Evolutionary conservation across 2,113 vertebrate species (phyloP).

Genomic region (Melanocharis versteri): DNA sequence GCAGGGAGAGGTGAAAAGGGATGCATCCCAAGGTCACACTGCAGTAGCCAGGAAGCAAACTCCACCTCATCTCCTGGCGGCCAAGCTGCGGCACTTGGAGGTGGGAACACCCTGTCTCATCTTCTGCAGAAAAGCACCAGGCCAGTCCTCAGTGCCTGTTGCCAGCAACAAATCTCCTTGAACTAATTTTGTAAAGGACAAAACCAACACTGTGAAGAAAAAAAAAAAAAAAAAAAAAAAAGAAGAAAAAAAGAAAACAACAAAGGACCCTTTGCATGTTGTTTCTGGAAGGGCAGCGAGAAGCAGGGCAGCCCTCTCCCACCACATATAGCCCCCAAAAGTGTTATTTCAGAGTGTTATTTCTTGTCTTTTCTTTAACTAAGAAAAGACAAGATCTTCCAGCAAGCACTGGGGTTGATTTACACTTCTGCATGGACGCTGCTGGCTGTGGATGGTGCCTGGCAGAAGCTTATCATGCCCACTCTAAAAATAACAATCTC

Average conservation of each 20-base stretch:
- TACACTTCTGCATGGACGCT: neutral
- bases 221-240: too few relatives aligned
- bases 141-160: neutral
- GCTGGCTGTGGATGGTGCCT: neutral
- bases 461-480: constrained; percentile 33
- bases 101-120: constrained; percentile 25
- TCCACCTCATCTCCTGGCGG: neutral
- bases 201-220: neutral
- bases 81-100: neutral
- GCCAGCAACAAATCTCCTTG: constrained; percentile 48
- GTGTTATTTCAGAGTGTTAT: neutral
- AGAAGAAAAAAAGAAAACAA: too few relatives aligned
- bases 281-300: neutral
- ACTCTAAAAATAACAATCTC: constrained; percentile 45
- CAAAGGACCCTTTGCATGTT: neutral
- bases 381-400: constrained; percentile 12
- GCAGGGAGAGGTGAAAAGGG: neutral
- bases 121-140: constrained; percentile 17
- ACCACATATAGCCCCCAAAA: neutral
- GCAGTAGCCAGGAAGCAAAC: neutral
- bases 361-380: too few relatives aligned
- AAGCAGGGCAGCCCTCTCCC: neutral
- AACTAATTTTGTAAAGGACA: constrained; percentile 46
- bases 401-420: neutral
- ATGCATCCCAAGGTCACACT: neutral